phyloP scores from a whole-genome alignment of 2,888 invertebrate genomes.

The Patella ulyssiponensis region DNA sequence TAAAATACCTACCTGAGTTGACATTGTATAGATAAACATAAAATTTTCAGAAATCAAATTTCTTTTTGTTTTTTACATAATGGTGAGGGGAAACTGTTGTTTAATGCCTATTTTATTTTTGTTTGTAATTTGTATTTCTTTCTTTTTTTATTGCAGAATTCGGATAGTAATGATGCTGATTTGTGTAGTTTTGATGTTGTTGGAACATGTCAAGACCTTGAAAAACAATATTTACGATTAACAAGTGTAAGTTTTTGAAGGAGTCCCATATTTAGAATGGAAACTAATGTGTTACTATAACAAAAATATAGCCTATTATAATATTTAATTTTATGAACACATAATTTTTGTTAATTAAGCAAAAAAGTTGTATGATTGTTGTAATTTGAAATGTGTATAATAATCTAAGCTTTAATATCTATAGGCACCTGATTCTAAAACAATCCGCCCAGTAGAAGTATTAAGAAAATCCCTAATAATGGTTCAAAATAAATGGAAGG shows the following conservation, averaged over 20 bases:
- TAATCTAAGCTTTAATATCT: constrained; percentile 28
- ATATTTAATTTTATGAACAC: too few species aligned
- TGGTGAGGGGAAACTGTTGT: background rate
- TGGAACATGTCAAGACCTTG: constrained; percentile 93
- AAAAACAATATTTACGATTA: constrained; percentile 95
- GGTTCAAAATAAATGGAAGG: constrained; percentile 92
- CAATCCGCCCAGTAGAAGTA: constrained; percentile 89
- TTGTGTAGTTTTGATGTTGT: constrained; percentile 89
- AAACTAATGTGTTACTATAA: too few species aligned
- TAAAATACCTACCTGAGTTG: too few species aligned
- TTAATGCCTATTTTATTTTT: constrained; percentile 15
- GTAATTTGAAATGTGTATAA: background rate
- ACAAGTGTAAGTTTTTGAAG: constrained; percentile 75
- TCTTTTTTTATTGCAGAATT: constrained; percentile 32
- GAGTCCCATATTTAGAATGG: too few species aligned
- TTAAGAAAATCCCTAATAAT: constrained; percentile 87
- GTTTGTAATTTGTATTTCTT: background rate
- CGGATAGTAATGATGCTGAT: constrained; percentile 82
- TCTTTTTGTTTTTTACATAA: too few species aligned
- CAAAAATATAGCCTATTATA: too few species aligned
- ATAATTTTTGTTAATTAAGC: too few species aligned
- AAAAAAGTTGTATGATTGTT: too few species aligned
- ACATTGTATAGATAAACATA: too few species aligned
- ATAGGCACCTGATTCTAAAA: constrained; percentile 82
- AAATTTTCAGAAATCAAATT: too few species aligned